Conservation (phyloP, 2,113 vertebrate genomes). For the Boleophthalmus pectinirostris region DNA sequence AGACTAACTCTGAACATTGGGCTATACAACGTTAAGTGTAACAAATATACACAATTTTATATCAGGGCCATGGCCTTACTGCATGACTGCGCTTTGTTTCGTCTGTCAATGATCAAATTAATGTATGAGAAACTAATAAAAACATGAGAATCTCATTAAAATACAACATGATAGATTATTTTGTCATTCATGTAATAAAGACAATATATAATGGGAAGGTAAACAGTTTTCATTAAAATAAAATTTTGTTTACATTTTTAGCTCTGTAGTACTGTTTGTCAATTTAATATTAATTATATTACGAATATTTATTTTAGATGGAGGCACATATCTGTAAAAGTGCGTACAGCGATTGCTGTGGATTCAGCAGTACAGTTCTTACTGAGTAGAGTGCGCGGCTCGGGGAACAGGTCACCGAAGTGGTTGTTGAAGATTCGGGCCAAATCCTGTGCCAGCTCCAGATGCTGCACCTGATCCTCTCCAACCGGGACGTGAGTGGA, state of each 20-base stretch:
- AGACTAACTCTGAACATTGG: conserved; percentile 47
- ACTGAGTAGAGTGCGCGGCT: conserved; percentile 81
- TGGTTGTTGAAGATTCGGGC: conserved; percentile 89
- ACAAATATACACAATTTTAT: neutral
- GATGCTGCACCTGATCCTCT: conserved; percentile 94
- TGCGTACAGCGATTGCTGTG: neutral
- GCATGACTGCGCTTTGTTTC: neutral
- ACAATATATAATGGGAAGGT: no score
- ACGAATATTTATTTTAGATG: neutral
- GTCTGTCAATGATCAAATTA: neutral
- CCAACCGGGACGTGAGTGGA: conserved; percentile 93
- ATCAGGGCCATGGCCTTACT: neutral
- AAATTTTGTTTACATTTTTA: no score
- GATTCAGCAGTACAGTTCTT: conserved; percentile 16
- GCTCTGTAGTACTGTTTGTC: no score
- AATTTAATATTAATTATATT: no score
- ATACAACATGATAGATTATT: no score
- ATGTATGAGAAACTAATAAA: no score
- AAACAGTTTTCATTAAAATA: no score
- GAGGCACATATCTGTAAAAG: neutral
- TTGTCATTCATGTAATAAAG: no score
- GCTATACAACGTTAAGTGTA: conserved; percentile 24
- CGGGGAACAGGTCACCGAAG: conserved; percentile 88
- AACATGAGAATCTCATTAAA: no score
- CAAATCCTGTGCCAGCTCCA: conserved; percentile 91